Percentiles rank a stretch among this genome's conserved stretches.
phyloP scores from a whole-genome alignment of 2,888 invertebrate genomes.

The Pyrocoelia pectoralis region DNA sequence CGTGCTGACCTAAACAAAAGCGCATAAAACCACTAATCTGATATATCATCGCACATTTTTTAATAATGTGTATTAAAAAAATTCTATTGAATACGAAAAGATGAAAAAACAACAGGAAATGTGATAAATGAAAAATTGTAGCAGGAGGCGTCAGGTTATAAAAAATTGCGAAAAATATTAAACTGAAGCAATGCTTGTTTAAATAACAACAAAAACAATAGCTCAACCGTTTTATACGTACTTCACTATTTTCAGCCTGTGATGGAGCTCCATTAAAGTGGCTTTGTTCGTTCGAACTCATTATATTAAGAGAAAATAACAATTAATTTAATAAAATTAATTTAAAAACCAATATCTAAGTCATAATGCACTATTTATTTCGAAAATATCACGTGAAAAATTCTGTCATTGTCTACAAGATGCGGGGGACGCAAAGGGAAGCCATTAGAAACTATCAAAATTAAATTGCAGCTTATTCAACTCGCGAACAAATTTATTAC shows the following conservation, averaged over 20 bases:
- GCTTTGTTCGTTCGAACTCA: constrained; percentile 68
- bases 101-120: neutral
- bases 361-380: constrained; percentile 43
- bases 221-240: constrained; percentile 31
- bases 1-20: constrained; percentile 52
- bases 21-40: neutral
- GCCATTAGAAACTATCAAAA: constrained; percentile 65
- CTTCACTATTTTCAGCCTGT: constrained; percentile 51
- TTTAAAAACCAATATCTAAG: constrained; percentile 43
- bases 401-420: constrained; percentile 70
- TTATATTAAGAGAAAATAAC: constrained; percentile 47
- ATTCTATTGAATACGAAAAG: too few relatives aligned
- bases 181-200: neutral
- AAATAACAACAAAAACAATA: neutral
- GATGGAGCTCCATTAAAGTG: constrained; percentile 64
- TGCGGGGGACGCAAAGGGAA: constrained; percentile 74
- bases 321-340: constrained; percentile 45
- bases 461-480: constrained; percentile 21
- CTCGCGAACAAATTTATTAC: constrained; percentile 4
- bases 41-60: too few relatives aligned
- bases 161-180: neutral
- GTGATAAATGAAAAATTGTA: neutral
- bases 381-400: constrained; percentile 58
- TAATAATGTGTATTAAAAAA: too few relatives aligned
- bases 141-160: neutral